These are phyloP conservation scores for Tyria jacobaeae DNA, from an alignment of 2,888 invertebrate genomes.

Conservation along the genomic window DNA sequence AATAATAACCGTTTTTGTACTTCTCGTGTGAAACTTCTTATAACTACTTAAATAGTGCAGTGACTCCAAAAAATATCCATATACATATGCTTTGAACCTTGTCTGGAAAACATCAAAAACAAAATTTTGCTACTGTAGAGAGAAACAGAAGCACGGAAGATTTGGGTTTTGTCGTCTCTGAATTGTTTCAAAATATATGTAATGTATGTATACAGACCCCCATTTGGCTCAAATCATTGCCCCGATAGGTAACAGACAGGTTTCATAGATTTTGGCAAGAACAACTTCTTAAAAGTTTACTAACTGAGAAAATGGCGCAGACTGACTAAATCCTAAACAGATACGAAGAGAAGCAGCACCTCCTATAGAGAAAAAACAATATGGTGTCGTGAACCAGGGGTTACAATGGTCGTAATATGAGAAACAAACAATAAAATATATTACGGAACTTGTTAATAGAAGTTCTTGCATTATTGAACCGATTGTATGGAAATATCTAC, in stretches of 20 bases:
- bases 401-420: constrained; percentile 18
- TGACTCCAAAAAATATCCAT: neutral
- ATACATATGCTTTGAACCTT: neutral
- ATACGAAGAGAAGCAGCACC: too few species aligned
- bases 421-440: constrained; percentile 42
- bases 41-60: neutral
- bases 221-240: too few species aligned
- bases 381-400: constrained; percentile 33
- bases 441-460: constrained; percentile 48
- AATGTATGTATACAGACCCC: neutral
- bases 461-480: constrained; percentile 53
- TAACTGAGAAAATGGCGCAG: too few species aligned
- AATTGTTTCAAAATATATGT: neutral
- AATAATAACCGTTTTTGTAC: constrained; percentile 36
- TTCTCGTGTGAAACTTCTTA: constrained; percentile 35
- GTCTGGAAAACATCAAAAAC: neutral
- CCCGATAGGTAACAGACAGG: too few species aligned
- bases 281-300: too few species aligned
- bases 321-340: too few species aligned
- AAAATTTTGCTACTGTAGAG: neutral
- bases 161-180: neutral
- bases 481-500: constrained; percentile 51
- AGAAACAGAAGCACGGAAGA: neutral
- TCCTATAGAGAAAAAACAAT: constrained; percentile 34
- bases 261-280: too few species aligned